Base-by-base conservation (phyloP, 2,888 invertebrate genomes). In the Aquatica leii region DNA sequence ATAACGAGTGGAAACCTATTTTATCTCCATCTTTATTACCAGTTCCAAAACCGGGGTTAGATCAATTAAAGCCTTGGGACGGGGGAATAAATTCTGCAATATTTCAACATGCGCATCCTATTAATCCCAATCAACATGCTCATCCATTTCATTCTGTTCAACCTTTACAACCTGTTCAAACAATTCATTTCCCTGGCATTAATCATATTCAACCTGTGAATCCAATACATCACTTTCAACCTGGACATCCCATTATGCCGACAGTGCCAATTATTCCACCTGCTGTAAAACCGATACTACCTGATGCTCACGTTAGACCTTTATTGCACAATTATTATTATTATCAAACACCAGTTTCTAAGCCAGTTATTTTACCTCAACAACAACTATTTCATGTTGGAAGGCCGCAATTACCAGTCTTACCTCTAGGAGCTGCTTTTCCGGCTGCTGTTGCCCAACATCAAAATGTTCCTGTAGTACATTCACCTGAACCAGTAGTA, bases 361-460 rank as follows among this genome's bases (percentile, higher is more conserved):
- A 51, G 41, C 66, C 66, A 17, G 54, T 31, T 4, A n/a, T 61
- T 12, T 15, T 61, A 14, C 58, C 61, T 1, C 65, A 59, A 37
- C 40, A 31, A 8, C 58, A 46, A 2, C 59, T 77, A 15, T 74
- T 76, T 20, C 75, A 78, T 65, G 76, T 76, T 4, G 69, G 73
- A n/a, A 76, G 71, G 55, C 77, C 78, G 2, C 71, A 77, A 49
- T 65, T 77, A 34, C 76, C 75, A 3, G 77, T 78, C 5, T 60
- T 77, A 12, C 78, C 77, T 4, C 61, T 78, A 9, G 77, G 77
- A 9, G 69, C 76, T 1, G 67, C 64, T 8, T 77, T 78, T 62
- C 70, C 69, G 6, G 64, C 72, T 17, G 75, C 74, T 5, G 70
- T 76, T 48, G 58, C 11, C 61, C 67, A 12, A 63, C 70, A 2